phyloP scores from a whole-genome alignment of 1,140 invertebrate genomes.

The Drosophila santomea region DNA sequence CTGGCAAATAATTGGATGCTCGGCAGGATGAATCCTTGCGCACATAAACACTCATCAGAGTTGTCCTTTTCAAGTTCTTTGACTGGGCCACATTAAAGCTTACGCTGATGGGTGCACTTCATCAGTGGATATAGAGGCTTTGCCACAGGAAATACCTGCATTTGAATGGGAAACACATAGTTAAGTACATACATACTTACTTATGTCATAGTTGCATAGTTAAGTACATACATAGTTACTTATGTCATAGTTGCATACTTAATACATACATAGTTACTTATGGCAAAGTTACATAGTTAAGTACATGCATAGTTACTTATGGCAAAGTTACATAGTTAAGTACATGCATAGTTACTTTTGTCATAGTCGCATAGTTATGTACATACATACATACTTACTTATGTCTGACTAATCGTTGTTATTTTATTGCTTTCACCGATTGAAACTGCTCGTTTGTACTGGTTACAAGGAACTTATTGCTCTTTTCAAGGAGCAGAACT shows the following conservation, averaged over 20 bases:
- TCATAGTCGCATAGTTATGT: too few species aligned
- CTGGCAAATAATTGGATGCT: constrained; percentile 48
- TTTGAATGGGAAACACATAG: constrained; percentile 19
- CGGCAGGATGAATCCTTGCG: constrained; percentile 33
- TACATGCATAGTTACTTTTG: background rate
- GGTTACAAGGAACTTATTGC: background rate
- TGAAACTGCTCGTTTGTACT: background rate
- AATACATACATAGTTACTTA: too few species aligned
- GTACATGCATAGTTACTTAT: background rate
- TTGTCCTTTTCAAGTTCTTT: constrained; percentile 44
- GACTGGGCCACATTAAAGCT: constrained; percentile 38
- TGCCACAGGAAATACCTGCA: constrained; percentile 7
- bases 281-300: background rate
- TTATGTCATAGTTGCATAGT: too few species aligned
- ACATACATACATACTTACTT: too few species aligned
- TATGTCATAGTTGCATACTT: background rate
- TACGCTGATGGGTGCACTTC: constrained; percentile 29
- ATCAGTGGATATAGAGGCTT: constrained; percentile 2
- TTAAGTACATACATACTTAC: background rate
- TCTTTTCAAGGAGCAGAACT: too few species aligned
- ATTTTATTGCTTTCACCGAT: background rate
- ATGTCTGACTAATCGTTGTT: constrained; percentile 5
- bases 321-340: too few species aligned
- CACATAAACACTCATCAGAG: constrained; percentile 37
- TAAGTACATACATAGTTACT: too few species aligned